Evolutionary conservation across 2,797 vertebrate species (phyloP).

Genomic region (Nasua narica): DNA sequence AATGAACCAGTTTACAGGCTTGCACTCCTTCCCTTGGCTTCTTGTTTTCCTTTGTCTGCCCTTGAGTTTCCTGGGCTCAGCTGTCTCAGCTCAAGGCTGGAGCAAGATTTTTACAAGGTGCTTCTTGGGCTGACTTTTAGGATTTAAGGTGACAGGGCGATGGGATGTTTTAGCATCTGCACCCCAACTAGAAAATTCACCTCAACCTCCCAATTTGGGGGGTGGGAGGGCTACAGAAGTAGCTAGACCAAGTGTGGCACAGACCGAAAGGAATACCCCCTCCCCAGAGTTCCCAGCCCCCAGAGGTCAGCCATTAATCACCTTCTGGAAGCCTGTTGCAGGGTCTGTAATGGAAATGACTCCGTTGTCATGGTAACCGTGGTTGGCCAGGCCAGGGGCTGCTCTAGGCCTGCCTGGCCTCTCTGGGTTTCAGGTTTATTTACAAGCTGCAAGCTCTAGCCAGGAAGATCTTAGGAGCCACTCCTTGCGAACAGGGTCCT

Average conservation of each 20-base stretch:
- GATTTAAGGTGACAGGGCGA: not conserved
- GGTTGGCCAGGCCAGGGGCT: not conserved
- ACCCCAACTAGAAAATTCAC: not conserved
- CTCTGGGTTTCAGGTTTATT: constrained; percentile 62
- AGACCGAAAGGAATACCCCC: not conserved
- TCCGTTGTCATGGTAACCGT: constrained; percentile 76
- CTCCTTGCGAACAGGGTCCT: not conserved
- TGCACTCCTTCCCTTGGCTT: not conserved
- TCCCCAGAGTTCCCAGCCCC: not conserved
- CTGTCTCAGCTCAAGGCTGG: not conserved
- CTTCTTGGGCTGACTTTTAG: not conserved
- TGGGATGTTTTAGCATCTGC: not conserved
- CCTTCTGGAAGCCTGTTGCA: constrained; percentile 72
- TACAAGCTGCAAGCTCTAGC: constrained; percentile 16
- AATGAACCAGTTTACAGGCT: not conserved
- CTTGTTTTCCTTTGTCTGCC: not conserved
- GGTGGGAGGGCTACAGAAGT: not conserved
- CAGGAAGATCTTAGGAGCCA: not conserved
- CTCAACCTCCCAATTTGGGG: not conserved
- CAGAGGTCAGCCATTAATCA: constrained; percentile 79
- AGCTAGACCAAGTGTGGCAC: not conserved
- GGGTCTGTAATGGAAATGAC: constrained; percentile 78
- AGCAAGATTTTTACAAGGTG: not conserved
- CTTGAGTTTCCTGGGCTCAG: not conserved
- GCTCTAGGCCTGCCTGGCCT: not conserved